A percentile compares a stretch with the other conserved stretches of the same genome.
phyloP scores from a whole-genome alignment of 2,888 invertebrate genomes.

The Phaedon cochleariae region DNA sequence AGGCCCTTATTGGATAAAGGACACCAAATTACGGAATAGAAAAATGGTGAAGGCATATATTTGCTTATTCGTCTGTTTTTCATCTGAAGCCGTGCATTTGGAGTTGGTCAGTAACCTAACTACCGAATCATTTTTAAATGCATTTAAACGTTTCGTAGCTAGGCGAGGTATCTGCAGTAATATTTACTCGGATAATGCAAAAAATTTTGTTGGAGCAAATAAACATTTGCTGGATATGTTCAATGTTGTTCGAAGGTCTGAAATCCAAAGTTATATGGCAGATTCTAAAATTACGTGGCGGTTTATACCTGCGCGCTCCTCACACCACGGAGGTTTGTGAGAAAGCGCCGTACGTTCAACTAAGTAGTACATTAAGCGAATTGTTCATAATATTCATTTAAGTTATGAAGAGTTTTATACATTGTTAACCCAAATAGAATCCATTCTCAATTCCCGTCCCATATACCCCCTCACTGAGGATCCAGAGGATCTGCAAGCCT shows the following conservation, averaged over 20 bases:
- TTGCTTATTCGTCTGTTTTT: too few relatives aligned
- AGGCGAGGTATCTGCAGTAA: slow-evolving; percentile 15
- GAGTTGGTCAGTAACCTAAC: slow-evolving; percentile 14
- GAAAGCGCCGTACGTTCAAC: slow-evolving; percentile 9
- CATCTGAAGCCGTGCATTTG: slow-evolving; percentile 37
- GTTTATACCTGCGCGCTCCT: slow-evolving; percentile 22
- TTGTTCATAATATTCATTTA: slow-evolving; percentile 12
- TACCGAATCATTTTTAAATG: slow-evolving; percentile 13
- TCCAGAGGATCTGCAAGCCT: neutral
- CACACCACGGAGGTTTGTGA: slow-evolving; percentile 25
- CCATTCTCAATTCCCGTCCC: slow-evolving; percentile 10
- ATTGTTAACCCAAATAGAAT: neutral
- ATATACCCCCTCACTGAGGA: slow-evolving; percentile 3
- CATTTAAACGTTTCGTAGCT: slow-evolving; percentile 15
- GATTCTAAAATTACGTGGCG: slow-evolving; percentile 11
- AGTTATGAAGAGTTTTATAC: slow-evolving; percentile 24
- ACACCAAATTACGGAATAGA: slow-evolving; percentile 29
- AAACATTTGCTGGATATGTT: neutral
- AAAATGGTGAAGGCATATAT: slow-evolving; percentile 37
- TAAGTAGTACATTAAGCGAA: slow-evolving; percentile 13
- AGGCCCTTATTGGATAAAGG: slow-evolving; percentile 38
- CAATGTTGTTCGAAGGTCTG: neutral
- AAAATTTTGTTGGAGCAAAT: slow-evolving; percentile 10
- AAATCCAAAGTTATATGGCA: neutral
- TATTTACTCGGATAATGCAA: slow-evolving; percentile 17